Evolutionary conservation across 2,113 vertebrate species (phyloP), one percentile per base, ranked within the genome.

Genomic region (Rhodinocichla rosea): DNA sequence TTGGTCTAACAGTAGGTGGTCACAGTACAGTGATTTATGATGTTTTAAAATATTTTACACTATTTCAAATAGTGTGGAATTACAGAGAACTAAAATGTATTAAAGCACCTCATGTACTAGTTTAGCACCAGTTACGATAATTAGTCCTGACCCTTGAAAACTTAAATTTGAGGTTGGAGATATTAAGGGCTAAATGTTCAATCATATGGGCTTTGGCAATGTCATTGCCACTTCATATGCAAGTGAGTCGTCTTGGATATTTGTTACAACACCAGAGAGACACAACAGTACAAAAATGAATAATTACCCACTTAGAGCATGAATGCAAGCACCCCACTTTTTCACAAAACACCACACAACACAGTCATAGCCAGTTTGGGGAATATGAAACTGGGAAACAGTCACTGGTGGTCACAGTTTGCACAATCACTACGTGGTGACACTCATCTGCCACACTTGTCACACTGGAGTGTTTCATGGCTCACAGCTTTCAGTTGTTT

Each of bases 101-200:
- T 89, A 56, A 89, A 96, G 94, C 94, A 96, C 92, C 93, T 88
- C 10, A 7, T 42, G 15, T 90, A 92, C 78, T 91, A 49, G 30
- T 84, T 94, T 92, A 97, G 96, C 97, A 97, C 90, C 93, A 90
- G 47, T 92, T 94, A 71, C 35, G 87, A 12, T 69, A 90, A 59
- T 63, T 62, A 53, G 30, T 73, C 16, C 28, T 87, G 67, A 67
- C 60, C 60, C 37, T 82, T 87, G 45, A 53, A 73, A 82, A 53
- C 8, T n/a, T 26, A 24, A 45, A 22, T 78, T 87, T 85, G 64
- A 71, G 39, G 42, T 64, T 0, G 0, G 13, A 65, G 45, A 50
- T 50, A 35, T 12, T 27, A 40, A 42, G 28, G n/a, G 33, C 24
- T 16, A 76, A 44, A 53, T 86, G 10, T 80, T 62, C 50, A 52